Base-by-base conservation (phyloP, 2,888 invertebrate genomes). In the Erannis defoliaria region DNA sequence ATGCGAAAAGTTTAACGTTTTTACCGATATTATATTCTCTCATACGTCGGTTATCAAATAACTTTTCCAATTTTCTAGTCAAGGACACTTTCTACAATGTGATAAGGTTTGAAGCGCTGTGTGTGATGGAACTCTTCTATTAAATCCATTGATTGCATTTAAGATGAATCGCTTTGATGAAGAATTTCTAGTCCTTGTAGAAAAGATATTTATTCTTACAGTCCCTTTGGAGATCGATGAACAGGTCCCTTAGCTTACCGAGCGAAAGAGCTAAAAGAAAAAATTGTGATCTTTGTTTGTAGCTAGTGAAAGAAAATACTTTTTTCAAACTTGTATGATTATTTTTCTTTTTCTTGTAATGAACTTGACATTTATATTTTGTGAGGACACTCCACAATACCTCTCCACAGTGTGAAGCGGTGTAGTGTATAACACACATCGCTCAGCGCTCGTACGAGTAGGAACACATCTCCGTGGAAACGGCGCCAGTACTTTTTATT, bases 41-140 rank as follows among this genome's bases (percentile, higher is more conserved):
- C 50, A 35, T 51, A 48, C 33, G 29, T 42, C 38, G 31, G 38
- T 56, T 56, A 58, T 51, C 57, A 43, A 58, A 58, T 51, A 51
- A 58, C 43, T 57, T 57, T 50, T 50, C 50, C 42, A 50, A 57
- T 57, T 43, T 57, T 50, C 42, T 50, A 50, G 42, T 35, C 33
- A 16, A 2, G 23, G 18, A 26, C 38, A 46, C 16, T 48, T 19
- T n/a, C 49, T 26, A 37, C 21, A 14, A 23, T 35, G 37, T 23
- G 21, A 23, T n/a, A 10, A 23, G 35, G 21, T 14, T 3, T n/a
- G 37, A 23, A 1, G 31, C 26, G 43, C 43, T 21, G 42, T 9
- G 21, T 2, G n/a, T 42, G 42, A 1, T 18, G 18, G 18, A 38
- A 12, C 21, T 6, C 42, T 21, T 42, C 42, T 12, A 21, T 5